Evolutionary conservation across 2,888 invertebrate genomes (phyloP).

Genomic region (Caenorhabditis imperialis): DNA sequence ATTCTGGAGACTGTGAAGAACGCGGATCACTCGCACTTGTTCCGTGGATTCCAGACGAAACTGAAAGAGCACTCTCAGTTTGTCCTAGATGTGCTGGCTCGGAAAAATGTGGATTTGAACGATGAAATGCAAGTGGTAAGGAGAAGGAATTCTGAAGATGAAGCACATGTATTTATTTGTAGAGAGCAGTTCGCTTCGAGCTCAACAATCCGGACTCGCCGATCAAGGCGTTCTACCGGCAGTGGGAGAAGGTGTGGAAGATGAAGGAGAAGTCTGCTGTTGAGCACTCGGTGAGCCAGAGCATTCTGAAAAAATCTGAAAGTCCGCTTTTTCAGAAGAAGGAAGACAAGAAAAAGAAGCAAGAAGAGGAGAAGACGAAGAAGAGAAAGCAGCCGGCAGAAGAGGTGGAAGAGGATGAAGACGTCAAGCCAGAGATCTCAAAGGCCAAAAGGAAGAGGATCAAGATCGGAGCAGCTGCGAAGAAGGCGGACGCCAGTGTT

Average conservation of each 20-base stretch:
- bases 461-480: slow-evolving; percentile 55
- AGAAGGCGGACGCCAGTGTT: slow-evolving; percentile 58
- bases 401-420: slow-evolving; percentile 40
- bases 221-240: slow-evolving; percentile 60
- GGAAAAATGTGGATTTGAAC: slow-evolving; percentile 47
- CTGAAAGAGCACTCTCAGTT: slow-evolving; percentile 61
- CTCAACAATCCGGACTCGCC: slow-evolving; percentile 64
- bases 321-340: slow-evolving; percentile 23
- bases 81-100: slow-evolving; percentile 39
- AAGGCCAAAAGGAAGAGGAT: slow-evolving; percentile 57
- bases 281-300: slow-evolving; percentile 30
- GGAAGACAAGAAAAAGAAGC: slow-evolving; percentile 33
- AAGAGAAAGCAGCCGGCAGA: slow-evolving; percentile 25
- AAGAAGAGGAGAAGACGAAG: slow-evolving; percentile 20
- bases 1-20: slow-evolving; percentile 60
- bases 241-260: slow-evolving; percentile 69
- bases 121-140: slow-evolving; percentile 64
- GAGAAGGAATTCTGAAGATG: background rate
- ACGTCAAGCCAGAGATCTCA: slow-evolving; percentile 39
- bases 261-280: slow-evolving; percentile 51
- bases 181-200: slow-evolving; percentile 60
- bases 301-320: background rate
- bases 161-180: slow-evolving; percentile 7
- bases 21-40: slow-evolving; percentile 60
- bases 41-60: slow-evolving; percentile 62